Conservation (phyloP, 2,797 vertebrate genomes). For the Okamejei kenojei region DNA sequence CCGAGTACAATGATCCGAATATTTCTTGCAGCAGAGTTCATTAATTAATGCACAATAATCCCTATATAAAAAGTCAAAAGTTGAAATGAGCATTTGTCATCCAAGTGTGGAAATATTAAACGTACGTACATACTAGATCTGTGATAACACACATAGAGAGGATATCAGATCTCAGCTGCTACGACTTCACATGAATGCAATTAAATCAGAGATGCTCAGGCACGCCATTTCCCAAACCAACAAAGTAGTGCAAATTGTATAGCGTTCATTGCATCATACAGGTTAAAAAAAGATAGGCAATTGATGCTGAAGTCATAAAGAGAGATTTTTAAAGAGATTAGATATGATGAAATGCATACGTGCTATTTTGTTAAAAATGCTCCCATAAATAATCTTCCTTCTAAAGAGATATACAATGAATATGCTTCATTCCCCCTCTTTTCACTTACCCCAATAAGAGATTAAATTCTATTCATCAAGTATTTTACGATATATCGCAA, state of each 20-base stretch:
- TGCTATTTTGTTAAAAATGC: not conserved
- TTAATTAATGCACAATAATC: slow-evolving; percentile 68
- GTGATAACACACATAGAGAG: not conserved
- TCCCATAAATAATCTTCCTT: not conserved
- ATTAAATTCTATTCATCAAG: not conserved
- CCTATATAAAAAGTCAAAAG: slow-evolving; percentile 50
- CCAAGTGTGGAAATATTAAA: not conserved
- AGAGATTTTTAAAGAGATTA: too few species aligned
- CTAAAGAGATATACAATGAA: not conserved
- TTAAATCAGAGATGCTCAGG: not conserved
- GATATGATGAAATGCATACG: not conserved
- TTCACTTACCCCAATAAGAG: not conserved
- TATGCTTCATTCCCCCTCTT: not conserved
- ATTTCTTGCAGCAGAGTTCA: slow-evolving; percentile 66
- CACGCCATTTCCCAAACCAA: not conserved
- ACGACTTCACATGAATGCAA: not conserved
- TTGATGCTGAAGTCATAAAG: too few species aligned
- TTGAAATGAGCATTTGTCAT: not conserved
- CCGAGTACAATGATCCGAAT: slow-evolving; percentile 58
- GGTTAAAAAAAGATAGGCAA: not conserved
- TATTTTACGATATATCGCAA: not conserved
- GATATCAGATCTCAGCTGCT: not conserved
- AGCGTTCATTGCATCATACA: not conserved
- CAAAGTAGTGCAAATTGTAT: not conserved
- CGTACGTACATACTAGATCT: not conserved